Base-by-base conservation (phyloP, 2,113 vertebrate genomes). In the Toxostoma redivivum region DNA sequence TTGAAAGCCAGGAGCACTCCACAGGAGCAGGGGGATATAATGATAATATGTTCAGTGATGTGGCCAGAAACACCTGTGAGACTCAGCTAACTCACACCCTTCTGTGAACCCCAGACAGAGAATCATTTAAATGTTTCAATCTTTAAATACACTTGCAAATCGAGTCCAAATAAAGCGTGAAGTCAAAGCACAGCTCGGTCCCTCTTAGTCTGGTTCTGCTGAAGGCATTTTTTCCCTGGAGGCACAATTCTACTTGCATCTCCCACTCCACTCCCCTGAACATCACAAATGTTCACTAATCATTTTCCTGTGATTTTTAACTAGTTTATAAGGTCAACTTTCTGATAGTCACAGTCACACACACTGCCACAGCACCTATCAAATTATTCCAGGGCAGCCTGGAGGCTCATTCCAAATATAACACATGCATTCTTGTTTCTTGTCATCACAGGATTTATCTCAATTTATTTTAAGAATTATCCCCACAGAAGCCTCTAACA, bases 161-260 rank as follows among this genome's bases (percentile, higher is more conserved):
- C 7, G 5, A 28, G 10, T 21, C 44, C 35, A 24, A 70, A 9
- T 11, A 60, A 45, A 0, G 2, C 2, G 1, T 4, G 3, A 86
- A 22, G 17, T 71, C 42, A 53, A 57, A 84, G 54, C 23, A 40
- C 10, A 73, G 23, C n/a, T 28, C 8, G 0, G 15, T 22, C 54
- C 15, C 54, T 23, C 9, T 5, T 56, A 61, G 35, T 22, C 38
- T 21, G 10, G 18, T 35, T 67, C 30, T 48, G 30, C 27, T 51
- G 58, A 86, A 82, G 33, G 42, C 11, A 9, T 51, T 69, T 91
- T 64, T 27, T 54, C n/a, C 53, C 37, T 44, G 33, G 9, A 15
- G 18, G 37, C 44, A 85, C 28, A 79, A 15, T 35, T 64, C 37
- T 16, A 23, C 21, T 24, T 60, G 21, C 15, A 48, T 33, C 11